These are phyloP conservation scores for Tiliqua scincoides DNA, from an alignment of 2,113 vertebrate genomes.

Conservation along the genomic window DNA sequence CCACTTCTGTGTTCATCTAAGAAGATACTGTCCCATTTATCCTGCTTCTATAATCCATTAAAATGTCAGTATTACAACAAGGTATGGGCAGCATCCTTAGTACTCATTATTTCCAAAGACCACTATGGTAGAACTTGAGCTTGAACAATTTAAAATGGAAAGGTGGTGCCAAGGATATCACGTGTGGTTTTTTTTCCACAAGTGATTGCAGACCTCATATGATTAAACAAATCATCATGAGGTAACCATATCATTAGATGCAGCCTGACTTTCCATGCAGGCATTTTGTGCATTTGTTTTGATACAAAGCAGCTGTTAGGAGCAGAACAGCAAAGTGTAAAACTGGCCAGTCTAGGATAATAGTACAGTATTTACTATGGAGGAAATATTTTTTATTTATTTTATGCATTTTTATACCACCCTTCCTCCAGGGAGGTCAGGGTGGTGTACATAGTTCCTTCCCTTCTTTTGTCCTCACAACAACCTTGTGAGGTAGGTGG, in stretches of 20 bases:
- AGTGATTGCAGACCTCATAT: too few relatives aligned
- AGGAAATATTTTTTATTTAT: too few relatives aligned
- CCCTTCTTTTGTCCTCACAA: too few relatives aligned
- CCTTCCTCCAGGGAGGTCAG: too few relatives aligned
- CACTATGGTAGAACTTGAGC: constrained; percentile 65
- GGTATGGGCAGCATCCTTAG: neutral
- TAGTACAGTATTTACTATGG: neutral
- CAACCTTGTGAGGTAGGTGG: too few relatives aligned
- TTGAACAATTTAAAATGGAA: constrained; percentile 31
- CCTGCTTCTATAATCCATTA: constrained; percentile 14
- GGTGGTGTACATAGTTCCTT: too few relatives aligned
- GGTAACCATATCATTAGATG: too few relatives aligned
- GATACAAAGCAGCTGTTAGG: constrained; percentile 55
- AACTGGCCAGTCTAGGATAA: constrained; percentile 50
- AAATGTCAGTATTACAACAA: constrained; percentile 50
- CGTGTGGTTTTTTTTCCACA: too few relatives aligned
- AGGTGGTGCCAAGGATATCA: constrained; percentile 31
- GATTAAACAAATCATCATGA: too few relatives aligned
- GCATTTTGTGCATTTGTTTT: constrained; percentile 62
- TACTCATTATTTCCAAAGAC: constrained; percentile 52
- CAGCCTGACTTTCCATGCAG: too few relatives aligned
- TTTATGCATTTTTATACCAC: too few relatives aligned
- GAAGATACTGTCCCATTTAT: neutral
- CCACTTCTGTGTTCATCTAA: neutral
- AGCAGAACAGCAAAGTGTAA: constrained; percentile 49